Evolutionary conservation across 2,113 vertebrate genomes (phyloP).

Genomic region (Vimba vimba): DNA sequence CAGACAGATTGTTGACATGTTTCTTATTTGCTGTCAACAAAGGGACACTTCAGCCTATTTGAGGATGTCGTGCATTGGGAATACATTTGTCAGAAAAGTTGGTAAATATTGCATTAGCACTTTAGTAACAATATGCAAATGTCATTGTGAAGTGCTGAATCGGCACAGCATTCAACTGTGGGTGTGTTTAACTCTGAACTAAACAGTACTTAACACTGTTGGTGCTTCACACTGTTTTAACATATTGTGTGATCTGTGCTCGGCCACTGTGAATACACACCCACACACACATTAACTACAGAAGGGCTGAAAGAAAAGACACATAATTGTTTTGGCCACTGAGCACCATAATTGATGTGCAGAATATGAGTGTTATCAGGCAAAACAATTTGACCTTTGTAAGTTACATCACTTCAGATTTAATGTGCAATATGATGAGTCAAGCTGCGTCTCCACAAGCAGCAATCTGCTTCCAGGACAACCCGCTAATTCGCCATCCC

Average conservation of each 20-base stretch:
- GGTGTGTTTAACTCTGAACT: conserved; percentile 24
- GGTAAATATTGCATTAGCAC: conserved; percentile 10
- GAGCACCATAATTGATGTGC: conserved; percentile 54
- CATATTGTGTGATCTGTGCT: conserved; percentile 3
- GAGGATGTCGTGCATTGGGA: neutral
- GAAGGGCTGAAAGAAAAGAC: conserved; percentile 2
- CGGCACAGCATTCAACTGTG: neutral
- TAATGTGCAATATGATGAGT: conserved; percentile 44
- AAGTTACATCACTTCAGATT: conserved; percentile 50
- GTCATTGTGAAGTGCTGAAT: neutral
- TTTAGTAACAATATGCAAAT: conserved; percentile 13
- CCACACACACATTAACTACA: conserved; percentile 25
- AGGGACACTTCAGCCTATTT: neutral
- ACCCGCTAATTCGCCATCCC: conserved; percentile 62
- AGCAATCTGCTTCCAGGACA: conserved; percentile 53
- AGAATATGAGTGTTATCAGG: conserved; percentile 55
- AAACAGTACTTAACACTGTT: neutral
- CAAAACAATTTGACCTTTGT: conserved; percentile 61
- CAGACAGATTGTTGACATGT: neutral
- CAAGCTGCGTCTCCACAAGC: conserved; percentile 23
- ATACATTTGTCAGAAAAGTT: neutral
- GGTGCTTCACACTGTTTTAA: conserved; percentile 3
- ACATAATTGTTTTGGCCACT: conserved; percentile 55
- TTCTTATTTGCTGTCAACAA: neutral
- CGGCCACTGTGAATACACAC: conserved; percentile 14